Percentiles rank a stretch among this genome's conserved stretches.
Conservation (phyloP, 2,797 vertebrate genomes). For the Thamnophis elegans region DNA sequence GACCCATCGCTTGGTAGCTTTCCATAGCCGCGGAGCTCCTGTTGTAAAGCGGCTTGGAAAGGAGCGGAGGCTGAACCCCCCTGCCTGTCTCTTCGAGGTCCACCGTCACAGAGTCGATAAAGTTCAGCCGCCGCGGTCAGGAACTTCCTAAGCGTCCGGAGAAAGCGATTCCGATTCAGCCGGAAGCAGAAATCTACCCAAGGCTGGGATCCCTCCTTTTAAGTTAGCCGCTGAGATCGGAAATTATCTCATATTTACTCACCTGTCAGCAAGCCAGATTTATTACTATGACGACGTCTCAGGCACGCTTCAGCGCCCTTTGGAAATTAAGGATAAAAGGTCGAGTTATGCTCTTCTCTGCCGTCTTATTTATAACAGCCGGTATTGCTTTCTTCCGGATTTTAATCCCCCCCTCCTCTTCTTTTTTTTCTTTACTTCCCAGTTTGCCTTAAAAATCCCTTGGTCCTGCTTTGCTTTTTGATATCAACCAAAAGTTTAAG, state of each 20-base stretch:
- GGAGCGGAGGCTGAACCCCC: neutral
- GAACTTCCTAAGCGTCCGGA: neutral
- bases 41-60: neutral
- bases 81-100: neutral
- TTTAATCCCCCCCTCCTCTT: neutral
- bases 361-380: neutral
- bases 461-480: neutral
- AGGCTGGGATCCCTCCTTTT: neutral
- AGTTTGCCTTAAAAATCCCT: neutral
- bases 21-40: neutral
- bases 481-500: neutral
- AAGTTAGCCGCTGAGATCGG: neutral
- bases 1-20: neutral
- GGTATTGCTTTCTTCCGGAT: neutral
- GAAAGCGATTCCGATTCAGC: neutral
- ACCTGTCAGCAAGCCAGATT: neutral
- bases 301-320: neutral
- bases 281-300: neutral
- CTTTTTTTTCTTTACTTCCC: neutral
- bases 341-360: neutral
- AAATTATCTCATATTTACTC: neutral
- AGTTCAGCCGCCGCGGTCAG: neutral
- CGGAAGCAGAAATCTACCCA: neutral
- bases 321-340: neutral
- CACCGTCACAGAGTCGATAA: neutral